Base-by-base conservation (phyloP, 2,113 vertebrate genomes). In the Phalacrocorax aristotelis region DNA sequence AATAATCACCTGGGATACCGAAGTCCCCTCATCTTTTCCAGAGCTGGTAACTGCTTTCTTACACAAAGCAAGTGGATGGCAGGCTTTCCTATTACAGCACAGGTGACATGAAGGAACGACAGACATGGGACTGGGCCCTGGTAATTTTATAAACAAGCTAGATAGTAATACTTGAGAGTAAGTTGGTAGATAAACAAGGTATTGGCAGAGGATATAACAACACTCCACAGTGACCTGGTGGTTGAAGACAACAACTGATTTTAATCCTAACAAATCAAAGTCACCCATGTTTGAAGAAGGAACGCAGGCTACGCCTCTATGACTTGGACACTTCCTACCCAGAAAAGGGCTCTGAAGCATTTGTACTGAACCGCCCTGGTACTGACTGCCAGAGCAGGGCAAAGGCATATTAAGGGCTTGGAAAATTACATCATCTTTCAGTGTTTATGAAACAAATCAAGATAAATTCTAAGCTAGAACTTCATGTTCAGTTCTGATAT, bases 1-100 rank as follows among this genome's bases (percentile, higher is more conserved):
- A 97, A 96, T 30, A 82, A 85, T 87, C 91, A 95, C 97, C 94
- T 87, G 96, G 94, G 96, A 97, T 95, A 95, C 22, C 15, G 26
- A 68, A 92, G 83, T 22, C 90, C 77, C 49, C 93, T 97, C 96
- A 97, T 94, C 83, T 95, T 97, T 97, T 97, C 91, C 96, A 93
- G 81, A 89, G 70, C 65, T 82, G 52, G 4, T 91, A 89, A 95
- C 94, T 32, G 74, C 17, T 72, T 88, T 88, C 48, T 72, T 58
- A 62, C 25, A 3, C 62, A 60, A 69, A 87, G 27, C 25, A 30
- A 77, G 57, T 26, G 44, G 90, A 96, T 77, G 55, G n/a, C 2
- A 71, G 17, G 10, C 32, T 74, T 77, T 55, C 52, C 29, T 62
- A 2, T 23, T 13, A 36, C 2, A 3, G 46, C 32, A 75, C 0